Conservation (phyloP, 2,797 vertebrate species). For the Danio albolineatus region DNA sequence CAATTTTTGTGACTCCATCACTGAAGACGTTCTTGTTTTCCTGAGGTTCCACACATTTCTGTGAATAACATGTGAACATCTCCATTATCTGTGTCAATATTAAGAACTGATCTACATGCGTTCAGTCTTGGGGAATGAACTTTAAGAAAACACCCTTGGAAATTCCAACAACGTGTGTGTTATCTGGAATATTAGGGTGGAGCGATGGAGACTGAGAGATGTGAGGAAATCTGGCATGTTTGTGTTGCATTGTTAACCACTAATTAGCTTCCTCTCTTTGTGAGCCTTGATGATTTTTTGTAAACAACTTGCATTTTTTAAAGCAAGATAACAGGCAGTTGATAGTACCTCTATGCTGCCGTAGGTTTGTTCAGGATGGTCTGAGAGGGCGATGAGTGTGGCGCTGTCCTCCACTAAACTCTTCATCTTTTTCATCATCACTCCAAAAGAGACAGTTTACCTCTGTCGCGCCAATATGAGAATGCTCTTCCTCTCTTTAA, state of each 20-base stretch:
- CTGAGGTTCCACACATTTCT: constrained; percentile 59
- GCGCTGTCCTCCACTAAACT: constrained; percentile 64
- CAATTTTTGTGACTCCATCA: constrained; percentile 70
- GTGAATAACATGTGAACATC: constrained; percentile 49
- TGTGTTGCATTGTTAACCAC: constrained; percentile 18
- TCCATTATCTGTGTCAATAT: neutral
- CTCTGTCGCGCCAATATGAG: neutral
- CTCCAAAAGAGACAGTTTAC: neutral
- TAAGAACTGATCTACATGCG: neutral
- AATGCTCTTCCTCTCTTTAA: neutral
- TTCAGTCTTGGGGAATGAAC: neutral
- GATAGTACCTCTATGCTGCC: constrained; percentile 65
- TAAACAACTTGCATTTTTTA: neutral
- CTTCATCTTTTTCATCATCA: constrained; percentile 61
- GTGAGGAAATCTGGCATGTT: neutral
- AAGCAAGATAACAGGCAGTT: neutral
- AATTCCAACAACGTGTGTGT: neutral
- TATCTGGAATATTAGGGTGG: neutral
- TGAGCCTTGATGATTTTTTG: neutral
- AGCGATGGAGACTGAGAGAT: neutral
- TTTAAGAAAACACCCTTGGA: neutral
- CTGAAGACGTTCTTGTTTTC: constrained; percentile 71
- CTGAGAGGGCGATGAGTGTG: constrained; percentile 71
- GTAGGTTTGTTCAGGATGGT: constrained; percentile 63
- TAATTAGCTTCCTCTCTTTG: constrained; percentile 46